Percentiles rank a stretch among this genome's conserved stretches.
phyloP scores from a whole-genome alignment of 2,797 vertebrate species.

The Garrulus glandarius region DNA sequence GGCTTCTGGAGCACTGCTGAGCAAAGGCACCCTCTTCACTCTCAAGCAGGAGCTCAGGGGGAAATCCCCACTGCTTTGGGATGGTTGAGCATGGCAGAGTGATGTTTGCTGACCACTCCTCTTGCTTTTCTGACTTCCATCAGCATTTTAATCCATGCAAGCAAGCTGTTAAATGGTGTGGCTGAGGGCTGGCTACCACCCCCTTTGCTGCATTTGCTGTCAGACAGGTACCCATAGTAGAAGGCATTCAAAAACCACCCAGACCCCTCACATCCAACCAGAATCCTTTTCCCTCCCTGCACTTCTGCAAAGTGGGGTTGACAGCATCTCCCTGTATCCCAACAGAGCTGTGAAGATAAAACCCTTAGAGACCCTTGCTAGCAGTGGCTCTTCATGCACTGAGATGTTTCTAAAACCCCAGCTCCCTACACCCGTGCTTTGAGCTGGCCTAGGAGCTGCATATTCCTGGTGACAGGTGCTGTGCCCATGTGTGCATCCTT shows the following conservation, averaged over 20 bases:
- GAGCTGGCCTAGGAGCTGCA: background rate
- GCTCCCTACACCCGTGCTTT: rapidly evolving
- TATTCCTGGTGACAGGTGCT: rapidly evolving
- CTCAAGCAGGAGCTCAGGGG: background rate
- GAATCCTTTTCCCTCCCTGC: background rate
- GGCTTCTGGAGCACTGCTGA: background rate
- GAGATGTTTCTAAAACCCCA: background rate
- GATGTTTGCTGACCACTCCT: background rate
- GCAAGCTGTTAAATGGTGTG: background rate
- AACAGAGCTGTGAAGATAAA: background rate
- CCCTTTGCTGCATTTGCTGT: background rate
- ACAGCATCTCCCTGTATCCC: background rate
- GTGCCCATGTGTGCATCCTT: background rate
- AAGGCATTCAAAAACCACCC: background rate
- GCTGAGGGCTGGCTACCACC: background rate
- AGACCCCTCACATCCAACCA: background rate
- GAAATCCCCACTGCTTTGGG: background rate
- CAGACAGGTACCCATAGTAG: background rate
- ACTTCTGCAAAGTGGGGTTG: background rate
- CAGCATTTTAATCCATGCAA: background rate
- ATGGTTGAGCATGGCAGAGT: background rate
- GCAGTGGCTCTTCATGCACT: background rate
- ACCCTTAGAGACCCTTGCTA: background rate
- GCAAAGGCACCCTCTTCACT: background rate
- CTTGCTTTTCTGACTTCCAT: background rate